Evolutionary conservation across 2,888 invertebrate species (phyloP), one percentile per base, ranked within the genome.

Genomic region (Agriopis leucophaearia): DNA sequence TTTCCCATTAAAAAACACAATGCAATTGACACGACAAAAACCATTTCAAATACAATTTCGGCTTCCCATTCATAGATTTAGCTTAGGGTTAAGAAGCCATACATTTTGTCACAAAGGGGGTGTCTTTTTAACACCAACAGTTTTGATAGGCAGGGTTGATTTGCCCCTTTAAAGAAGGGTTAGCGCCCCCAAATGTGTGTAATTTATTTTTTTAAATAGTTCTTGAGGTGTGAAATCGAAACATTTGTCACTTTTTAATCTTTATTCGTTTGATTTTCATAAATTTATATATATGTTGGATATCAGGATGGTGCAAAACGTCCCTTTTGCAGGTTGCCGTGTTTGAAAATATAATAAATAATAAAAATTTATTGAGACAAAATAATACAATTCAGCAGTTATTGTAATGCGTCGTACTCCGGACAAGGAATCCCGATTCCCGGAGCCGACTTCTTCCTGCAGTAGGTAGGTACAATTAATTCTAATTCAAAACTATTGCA

Each of bases 71-170:
- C 87, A 88, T 84, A 80, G 85, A 85, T 91, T 90, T 86, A 83
- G 87, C 83, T 84, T 83, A 85, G 90, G 89, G 91, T 89, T 92
- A 91, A 91, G 91, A 92, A 93, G 91, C 91, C 91, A 81, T 87
- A 88, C 86, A 82, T 81, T 82, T 81, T 78, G 80, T 78, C 86
- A 88, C 88, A 89, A 90, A 84, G 81, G 85, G 90, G 92, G 87
- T 90, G 91, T 91, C 88, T 90, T 89, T 90, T 92, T 92, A 91
- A 92, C 91, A 88, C 88, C 83, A 81, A 86, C 85, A 81, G 84
- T 89, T 92, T 89, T 87, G 87, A 89, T 81, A 83, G 86, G 87
- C 78, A 79, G 78, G 83, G 82, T 82, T 83, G 81, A 83, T 86
- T 87, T 82, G 80, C 72, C 79, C 81, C 80, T 81, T 78, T 78